phyloP scores from a whole-genome alignment of 2,797 vertebrate genomes.

The Sebastes melanostomus region DNA sequence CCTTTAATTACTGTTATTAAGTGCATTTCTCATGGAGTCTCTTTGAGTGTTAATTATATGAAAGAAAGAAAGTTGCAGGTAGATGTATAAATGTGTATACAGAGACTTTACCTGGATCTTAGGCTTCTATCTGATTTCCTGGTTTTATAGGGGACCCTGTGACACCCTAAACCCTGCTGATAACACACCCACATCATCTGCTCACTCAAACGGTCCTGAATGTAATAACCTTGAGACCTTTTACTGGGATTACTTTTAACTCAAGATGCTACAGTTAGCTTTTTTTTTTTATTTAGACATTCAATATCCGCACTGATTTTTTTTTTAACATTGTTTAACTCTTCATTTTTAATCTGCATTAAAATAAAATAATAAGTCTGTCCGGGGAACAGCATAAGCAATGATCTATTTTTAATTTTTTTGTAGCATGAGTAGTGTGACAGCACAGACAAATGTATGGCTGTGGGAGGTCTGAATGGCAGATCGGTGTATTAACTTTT shows the following conservation, averaged over 20 bases:
- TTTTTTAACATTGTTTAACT: not conserved
- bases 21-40: constrained; percentile 53
- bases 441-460: not conserved
- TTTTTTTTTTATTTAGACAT: not conserved
- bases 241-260: not conserved
- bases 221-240: not conserved
- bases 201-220: not conserved
- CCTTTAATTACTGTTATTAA: constrained; percentile 66
- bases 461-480: not conserved
- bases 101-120: not conserved
- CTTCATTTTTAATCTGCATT: not conserved
- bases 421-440: too few species aligned
- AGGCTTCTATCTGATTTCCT: not conserved
- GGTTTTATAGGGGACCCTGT: not conserved
- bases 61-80: not conserved
- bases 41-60: constrained; percentile 61
- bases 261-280: not conserved
- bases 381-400: not conserved
- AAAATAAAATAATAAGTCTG: not conserved
- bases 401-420: not conserved
- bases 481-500: not conserved
- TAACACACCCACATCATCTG: not conserved
- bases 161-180: not conserved
- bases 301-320: not conserved
- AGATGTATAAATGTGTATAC: not conserved